Base-by-base conservation (phyloP, 2,888 invertebrate species). In the Drosophila birchii region DNA sequence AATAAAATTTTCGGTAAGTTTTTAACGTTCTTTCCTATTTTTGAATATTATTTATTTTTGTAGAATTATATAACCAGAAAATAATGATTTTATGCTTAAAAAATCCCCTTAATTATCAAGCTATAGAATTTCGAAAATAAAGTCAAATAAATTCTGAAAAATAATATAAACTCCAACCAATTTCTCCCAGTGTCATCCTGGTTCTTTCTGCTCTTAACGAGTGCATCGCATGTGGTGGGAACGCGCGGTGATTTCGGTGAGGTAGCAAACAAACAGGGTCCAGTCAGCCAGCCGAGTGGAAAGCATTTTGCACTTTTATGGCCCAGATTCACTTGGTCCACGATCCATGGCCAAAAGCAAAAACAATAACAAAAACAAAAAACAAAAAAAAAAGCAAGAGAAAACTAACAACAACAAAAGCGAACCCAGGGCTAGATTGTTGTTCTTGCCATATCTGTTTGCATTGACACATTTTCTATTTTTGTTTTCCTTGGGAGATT, bases 401-500 rank as follows among this genome's bases (percentile, higher is more conserved):
- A 20, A 53, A 39, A 36, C 49, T 53, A 20, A 45, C 59, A 70
- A 62, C 39, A 47, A 53, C 44, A 38, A n/a, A n/a, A 47, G 38
- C 36, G 54, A 11, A 39, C 55, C 32, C 41, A n/a, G 39, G 66
- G 51, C 49, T 63, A 3, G 51, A 23, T 14, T 14, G 32, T 55
- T 66, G 32, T 59, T 66, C 39, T 60, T 61, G 51, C 59, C 47
- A 61, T 58, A 72, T 67, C 29, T 80, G 85, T 88, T 88, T 78
- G 78, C 78, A 76, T 79, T 86, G 84, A 88, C 86, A 86, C 86
- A 88, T 86, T 83, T 81, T 74, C 53, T 55, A 67, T 72, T 76
- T 75, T 64, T 79, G 67, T 75, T 68, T 67, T 68, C 55, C 72
- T 62, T 70, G 67, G 43, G 43, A 77, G 73, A 76, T 75, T 75